Conservation (phyloP, 2,888 invertebrate genomes). For the Fissipunctia ypsillon region DNA sequence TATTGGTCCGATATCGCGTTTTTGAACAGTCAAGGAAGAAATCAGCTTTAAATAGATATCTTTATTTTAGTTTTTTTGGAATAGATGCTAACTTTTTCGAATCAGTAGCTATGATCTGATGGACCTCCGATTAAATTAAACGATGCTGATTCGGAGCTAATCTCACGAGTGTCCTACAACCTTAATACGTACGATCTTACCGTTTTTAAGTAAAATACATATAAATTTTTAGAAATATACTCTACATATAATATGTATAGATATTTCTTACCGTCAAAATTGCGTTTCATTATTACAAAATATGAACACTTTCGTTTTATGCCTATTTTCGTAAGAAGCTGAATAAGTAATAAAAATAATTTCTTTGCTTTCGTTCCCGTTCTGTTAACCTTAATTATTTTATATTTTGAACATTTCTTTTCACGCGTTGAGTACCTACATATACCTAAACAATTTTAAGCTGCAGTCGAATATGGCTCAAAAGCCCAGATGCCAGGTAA, state of each 20-base stretch:
- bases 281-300: slow-evolving; percentile 71
- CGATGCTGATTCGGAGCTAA: slow-evolving; percentile 8
- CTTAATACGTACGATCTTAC: slow-evolving; percentile 43
- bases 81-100: neutral
- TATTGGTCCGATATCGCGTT: too few relatives aligned
- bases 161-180: neutral
- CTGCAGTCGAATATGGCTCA: slow-evolving; percentile 29
- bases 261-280: slow-evolving; percentile 62
- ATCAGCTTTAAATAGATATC: neutral
- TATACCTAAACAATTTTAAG: slow-evolving; percentile 15
- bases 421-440: slow-evolving; percentile 36
- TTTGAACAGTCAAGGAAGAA: neutral
- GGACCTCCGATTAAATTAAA: neutral
- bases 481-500: slow-evolving; percentile 22
- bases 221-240: slow-evolving; percentile 64
- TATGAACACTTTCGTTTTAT: slow-evolving; percentile 77
- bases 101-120: neutral
- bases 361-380: slow-evolving; percentile 37
- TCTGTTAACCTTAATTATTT: slow-evolving; percentile 27
- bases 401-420: slow-evolving; percentile 52
- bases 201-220: slow-evolving; percentile 55
- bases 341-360: slow-evolving; percentile 65
- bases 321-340: slow-evolving; percentile 52
- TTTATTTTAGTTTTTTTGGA: neutral
- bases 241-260: slow-evolving; percentile 52